Base-by-base conservation (phyloP, 2,888 invertebrate genomes). In the Pyrrhia umbra region DNA sequence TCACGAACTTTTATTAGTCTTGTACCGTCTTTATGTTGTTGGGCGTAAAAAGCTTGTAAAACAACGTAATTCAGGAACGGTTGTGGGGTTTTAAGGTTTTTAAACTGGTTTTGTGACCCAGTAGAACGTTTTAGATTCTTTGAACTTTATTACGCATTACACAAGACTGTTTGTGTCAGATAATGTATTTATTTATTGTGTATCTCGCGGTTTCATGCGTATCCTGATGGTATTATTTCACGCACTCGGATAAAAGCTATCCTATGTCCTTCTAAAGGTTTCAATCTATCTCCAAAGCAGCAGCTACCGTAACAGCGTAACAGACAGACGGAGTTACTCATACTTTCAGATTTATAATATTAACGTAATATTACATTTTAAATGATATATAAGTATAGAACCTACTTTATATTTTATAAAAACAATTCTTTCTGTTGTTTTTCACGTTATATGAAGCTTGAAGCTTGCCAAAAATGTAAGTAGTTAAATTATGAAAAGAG, bases 31-130 rank as follows among this genome's bases (percentile, higher is more conserved):
- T 66, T 61, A 43, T 55, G 45, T 20, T 40, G 55, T 43, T 37
- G 51, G 8, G 21, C 21, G 34, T 49, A 15, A 43, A 51, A 49
- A 68, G 18, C 21, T 1, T 10, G 15, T 42, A 37, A 30, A 15
- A 23, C 10, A 3, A 20, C 18, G 46, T 51, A 47, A 40, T 60
- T 39, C 37, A 37, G 27, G n/a, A 13, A 37, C 15, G 2, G 2
- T 46, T 37, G 50, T 25, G 37, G 21, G n/a, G 23, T 49, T 30
- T 50, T 21, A 45, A 40, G 23, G 30, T 40, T 8, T 39, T 40
- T 21, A 55, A 69, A 60, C 60, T 20, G 43, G 61, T 75, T 69
- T 59, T 34, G 39, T 68, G 39, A 75, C 49, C 62, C 9, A 25
- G 34, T 75, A 46, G 49, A 40, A 18, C 27, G n/a, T 47, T 57